These are phyloP conservation scores for Turritopsis dohrnii DNA, from an alignment of 30 jellyfish, hydroid and myxozoan genomes.

Conservation along the genomic window DNA sequence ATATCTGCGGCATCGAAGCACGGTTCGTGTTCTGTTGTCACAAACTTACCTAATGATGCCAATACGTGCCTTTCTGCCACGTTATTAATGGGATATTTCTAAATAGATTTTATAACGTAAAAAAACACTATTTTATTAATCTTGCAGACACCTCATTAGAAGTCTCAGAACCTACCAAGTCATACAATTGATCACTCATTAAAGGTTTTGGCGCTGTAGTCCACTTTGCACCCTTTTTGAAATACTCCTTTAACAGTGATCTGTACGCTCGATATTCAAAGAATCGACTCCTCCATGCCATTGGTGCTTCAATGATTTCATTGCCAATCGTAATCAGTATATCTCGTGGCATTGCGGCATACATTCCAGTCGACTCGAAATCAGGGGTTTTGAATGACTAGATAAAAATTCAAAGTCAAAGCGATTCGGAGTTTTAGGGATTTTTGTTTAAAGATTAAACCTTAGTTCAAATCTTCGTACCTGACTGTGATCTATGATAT, in stretches of 20 bases:
- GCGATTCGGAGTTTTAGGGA: too few species aligned
- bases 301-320: conserved; percentile 84
- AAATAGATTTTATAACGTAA: background rate
- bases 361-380: conserved; percentile 70
- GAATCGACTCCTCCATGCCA: conserved; percentile 92
- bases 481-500: conserved; percentile 41
- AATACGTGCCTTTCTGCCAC: conserved; percentile 47
- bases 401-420: too few species aligned
- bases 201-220: conserved; percentile 85
- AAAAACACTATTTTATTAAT: too few species aligned
- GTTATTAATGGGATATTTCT: conserved; percentile 53
- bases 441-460: too few species aligned
- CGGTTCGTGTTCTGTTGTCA: conserved; percentile 85
- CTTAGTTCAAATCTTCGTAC: conserved; percentile 34
- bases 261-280: conserved; percentile 85
- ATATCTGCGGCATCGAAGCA: conserved; percentile 93
- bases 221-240: conserved; percentile 82
- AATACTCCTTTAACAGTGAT: conserved; percentile 60
- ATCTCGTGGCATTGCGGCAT: conserved; percentile 93
- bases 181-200: conserved; percentile 76
- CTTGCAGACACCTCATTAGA: too few species aligned
- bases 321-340: conserved; percentile 66
- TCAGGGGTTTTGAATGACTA: conserved; percentile 71
- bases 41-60: conserved; percentile 59
- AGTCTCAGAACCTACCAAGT: conserved; percentile 38